Conservation (phyloP, 35 echinoderm and acorn worm species). For the Nesometra sesokonis region DNA sequence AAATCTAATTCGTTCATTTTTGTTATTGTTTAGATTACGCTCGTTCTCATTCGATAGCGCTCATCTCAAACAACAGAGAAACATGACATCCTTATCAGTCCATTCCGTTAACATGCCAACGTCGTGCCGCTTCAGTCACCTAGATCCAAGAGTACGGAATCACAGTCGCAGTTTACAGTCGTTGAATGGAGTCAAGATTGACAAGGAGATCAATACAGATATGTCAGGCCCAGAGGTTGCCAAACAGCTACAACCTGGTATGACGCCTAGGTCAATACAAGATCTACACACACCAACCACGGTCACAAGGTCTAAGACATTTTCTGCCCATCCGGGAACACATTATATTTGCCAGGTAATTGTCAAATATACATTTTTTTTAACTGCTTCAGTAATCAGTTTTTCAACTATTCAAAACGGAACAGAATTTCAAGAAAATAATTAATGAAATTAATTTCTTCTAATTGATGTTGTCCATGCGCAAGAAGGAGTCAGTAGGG, state of each 20-base stretch:
- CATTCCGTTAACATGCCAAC: background rate
- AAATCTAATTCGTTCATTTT: background rate
- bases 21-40: constrained; percentile 36
- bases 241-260: background rate
- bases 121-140: background rate
- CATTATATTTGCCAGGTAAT: background rate
- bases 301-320: background rate
- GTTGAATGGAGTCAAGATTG: background rate
- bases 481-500: too few relatives aligned
- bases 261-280: background rate
- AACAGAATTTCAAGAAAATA: too few relatives aligned
- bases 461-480: too few relatives aligned
- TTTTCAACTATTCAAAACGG: too few relatives aligned
- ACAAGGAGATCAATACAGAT: background rate
- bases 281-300: background rate
- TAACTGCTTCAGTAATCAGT: too few relatives aligned
- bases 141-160: background rate
- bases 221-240: background rate
- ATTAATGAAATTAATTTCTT: too few relatives aligned
- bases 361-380: background rate
- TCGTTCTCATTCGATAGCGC: constrained; percentile 64
- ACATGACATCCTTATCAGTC: background rate
- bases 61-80: constrained; percentile 9
- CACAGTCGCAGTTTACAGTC: background rate
- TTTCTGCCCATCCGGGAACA: background rate